Evolutionary conservation across 2,797 vertebrate species (phyloP).

Genomic region (Phataginus tetradactyla): DNA sequence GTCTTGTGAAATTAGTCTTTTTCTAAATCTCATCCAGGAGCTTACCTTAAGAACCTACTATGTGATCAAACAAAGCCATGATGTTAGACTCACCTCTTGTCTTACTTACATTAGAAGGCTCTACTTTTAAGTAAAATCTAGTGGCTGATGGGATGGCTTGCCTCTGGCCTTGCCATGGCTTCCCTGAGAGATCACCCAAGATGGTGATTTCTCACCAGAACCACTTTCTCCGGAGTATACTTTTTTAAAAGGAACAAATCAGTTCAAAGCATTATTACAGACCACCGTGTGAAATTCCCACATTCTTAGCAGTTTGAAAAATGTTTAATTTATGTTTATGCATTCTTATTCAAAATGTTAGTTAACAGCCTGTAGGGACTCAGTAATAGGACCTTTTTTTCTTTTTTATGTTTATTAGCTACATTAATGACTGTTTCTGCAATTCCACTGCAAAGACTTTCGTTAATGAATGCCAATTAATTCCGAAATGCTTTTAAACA

Average conservation of each 20-base stretch:
- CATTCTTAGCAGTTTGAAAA: conserved; percentile 88
- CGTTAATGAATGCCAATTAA: conserved; percentile 92
- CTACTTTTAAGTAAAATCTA: not conserved
- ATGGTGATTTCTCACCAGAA: conserved; percentile 66
- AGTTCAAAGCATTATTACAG: conserved; percentile 82
- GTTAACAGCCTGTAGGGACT: conserved; percentile 90
- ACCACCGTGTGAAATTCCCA: conserved; percentile 85
- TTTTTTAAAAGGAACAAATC: conserved; percentile 79
- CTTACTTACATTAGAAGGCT: not conserved
- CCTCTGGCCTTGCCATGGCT: not conserved
- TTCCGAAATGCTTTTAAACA: conserved; percentile 92
- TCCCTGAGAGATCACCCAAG: conserved; percentile 4
- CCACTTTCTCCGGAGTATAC: conserved; percentile 51
- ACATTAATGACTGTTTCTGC: conserved; percentile 91
- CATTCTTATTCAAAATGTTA: conserved; percentile 90
- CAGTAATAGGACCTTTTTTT: conserved; percentile 89
- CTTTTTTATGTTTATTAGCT: conserved; percentile 92
- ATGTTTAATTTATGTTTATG: conserved; percentile 90
- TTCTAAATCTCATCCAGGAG: not conserved
- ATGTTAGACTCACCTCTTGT: not conserved
- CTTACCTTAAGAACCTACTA: not conserved
- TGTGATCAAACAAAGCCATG: not conserved
- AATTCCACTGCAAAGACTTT: conserved; percentile 89
- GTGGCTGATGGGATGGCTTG: not conserved
- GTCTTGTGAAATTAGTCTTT: not conserved